Conservation (phyloP, 2,888 invertebrate species). For the Drosophila mulleri region DNA sequence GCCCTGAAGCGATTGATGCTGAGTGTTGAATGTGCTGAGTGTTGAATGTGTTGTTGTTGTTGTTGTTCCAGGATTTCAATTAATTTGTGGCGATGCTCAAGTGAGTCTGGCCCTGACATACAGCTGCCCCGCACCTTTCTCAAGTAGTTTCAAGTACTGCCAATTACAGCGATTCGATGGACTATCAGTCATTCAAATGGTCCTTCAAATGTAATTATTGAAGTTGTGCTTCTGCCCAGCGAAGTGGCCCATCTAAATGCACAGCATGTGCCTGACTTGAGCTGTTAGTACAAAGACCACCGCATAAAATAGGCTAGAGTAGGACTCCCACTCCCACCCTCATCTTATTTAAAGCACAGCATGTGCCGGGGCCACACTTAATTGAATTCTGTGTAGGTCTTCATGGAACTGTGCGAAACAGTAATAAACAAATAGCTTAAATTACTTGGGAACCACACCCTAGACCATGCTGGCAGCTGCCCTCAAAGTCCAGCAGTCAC, state of each 20-base stretch:
- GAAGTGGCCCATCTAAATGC: slow-evolving; percentile 30
- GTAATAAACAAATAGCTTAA: slow-evolving; percentile 61
- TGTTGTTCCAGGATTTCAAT: slow-evolving; percentile 11
- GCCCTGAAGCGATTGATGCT: slow-evolving; percentile 1
- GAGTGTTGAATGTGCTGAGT: not conserved
- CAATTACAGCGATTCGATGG: slow-evolving; percentile 8
- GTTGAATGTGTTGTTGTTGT: not conserved
- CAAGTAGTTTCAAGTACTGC: slow-evolving; percentile 25
- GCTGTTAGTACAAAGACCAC: slow-evolving; percentile 3
- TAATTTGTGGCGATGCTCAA: slow-evolving; percentile 10
- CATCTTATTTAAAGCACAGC: slow-evolving; percentile 48
- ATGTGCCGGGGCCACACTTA: slow-evolving; percentile 43
- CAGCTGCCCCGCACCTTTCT: slow-evolving; percentile 13
- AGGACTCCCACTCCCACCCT: not conserved
- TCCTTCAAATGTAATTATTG: slow-evolving; percentile 16
- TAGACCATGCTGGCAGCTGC: not conserved
- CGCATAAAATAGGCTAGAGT: slow-evolving; percentile 1
- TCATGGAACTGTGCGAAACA: slow-evolving; percentile 29
- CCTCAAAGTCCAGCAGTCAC: slow-evolving; percentile 8
- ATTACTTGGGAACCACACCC: slow-evolving; percentile 43
- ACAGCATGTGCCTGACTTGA: slow-evolving; percentile 18
- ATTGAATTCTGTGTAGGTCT: slow-evolving; percentile 54
- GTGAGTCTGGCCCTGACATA: slow-evolving; percentile 13
- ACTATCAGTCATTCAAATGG: slow-evolving; percentile 3
- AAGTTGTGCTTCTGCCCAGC: not conserved